Evolutionary conservation across 2,888 invertebrate species (phyloP).

Genomic region (Thecophora atra): DNA sequence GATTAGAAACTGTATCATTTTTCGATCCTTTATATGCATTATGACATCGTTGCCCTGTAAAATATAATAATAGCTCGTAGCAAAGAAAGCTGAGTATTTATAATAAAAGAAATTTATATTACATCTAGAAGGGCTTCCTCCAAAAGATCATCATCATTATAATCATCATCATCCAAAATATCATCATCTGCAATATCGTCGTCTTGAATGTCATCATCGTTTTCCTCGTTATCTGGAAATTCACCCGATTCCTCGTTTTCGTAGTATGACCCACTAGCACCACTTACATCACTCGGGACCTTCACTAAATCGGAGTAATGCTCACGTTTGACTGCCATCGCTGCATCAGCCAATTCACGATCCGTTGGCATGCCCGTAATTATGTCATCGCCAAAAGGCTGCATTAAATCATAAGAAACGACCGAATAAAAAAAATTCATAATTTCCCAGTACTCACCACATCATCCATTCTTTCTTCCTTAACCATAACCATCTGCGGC

Average conservation of each 20-base stretch:
- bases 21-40: slow-evolving; percentile 60
- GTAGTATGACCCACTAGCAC: slow-evolving; percentile 42
- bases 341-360: slow-evolving; percentile 41
- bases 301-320: slow-evolving; percentile 49
- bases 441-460: slow-evolving; percentile 28
- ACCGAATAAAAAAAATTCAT: not conserved
- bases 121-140: slow-evolving; percentile 59
- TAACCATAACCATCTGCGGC: slow-evolving; percentile 58
- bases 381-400: slow-evolving; percentile 21
- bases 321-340: slow-evolving; percentile 52
- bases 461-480: slow-evolving; percentile 46
- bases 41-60: slow-evolving; percentile 54
- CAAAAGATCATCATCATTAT: slow-evolving; percentile 60
- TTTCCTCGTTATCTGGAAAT: slow-evolving; percentile 29
- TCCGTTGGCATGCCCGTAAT: slow-evolving; percentile 39
- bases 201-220: slow-evolving; percentile 39
- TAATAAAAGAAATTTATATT: slow-evolving; percentile 37
- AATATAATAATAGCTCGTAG: not conserved
- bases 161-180: slow-evolving; percentile 45
- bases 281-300: slow-evolving; percentile 31
- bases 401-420: not conserved
- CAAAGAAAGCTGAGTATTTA: not conserved
- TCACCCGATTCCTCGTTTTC: slow-evolving; percentile 44
- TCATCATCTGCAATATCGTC: slow-evolving; percentile 26
- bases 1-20: slow-evolving; percentile 61